Evolutionary conservation across 2,797 vertebrate genomes (phyloP), one percentile per base, ranked within the genome.

Genomic region (Macroramphosus scolopax): DNA sequence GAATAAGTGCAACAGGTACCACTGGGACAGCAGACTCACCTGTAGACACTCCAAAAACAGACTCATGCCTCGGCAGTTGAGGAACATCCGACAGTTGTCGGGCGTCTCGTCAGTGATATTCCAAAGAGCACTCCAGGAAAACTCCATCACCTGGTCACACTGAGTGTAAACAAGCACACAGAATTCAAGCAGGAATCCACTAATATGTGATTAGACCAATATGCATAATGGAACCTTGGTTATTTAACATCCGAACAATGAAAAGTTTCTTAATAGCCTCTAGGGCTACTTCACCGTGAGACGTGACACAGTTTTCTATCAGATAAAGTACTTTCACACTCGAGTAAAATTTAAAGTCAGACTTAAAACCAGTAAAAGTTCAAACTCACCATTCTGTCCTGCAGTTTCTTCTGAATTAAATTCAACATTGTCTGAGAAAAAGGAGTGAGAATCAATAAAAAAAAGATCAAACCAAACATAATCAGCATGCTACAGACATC

Each of bases 121-220:
- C 97, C 97, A 99, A 50, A 99, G 85, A 5, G 97, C 96, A 0
- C 97, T 98, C 97, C 97, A 99, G 51, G 97, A 98, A 70, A 98
- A 99, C 87, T 99, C 97, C 97, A 99, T 99, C 69, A 99, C 97
- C 86, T 98, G 96, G 75, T 99, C 97, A 38, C 96, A 99, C 96
- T 99, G 54, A 0, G 47, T 4, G 7, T 8, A 51, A 24, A 54
- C 25, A 14, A 33, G 25, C n/a, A 55, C 8, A 33, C 2, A 14
- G 4, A 3, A 1, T 13, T 25, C 6, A 9, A 8, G 8, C 4
- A 32, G n/a, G 11, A 30, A 44, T 24, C 18, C 16, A n/a, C n/a
- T n/a, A n/a, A n/a, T n/a, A n/a, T n/a, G n/a, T n/a, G n/a, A n/a
- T n/a, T n/a, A n/a, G n/a, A n/a, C n/a, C n/a, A n/a, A n/a, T n/a